Evolutionary conservation across 2,113 vertebrate genomes (phyloP).

Genomic region (Equus quagga): DNA sequence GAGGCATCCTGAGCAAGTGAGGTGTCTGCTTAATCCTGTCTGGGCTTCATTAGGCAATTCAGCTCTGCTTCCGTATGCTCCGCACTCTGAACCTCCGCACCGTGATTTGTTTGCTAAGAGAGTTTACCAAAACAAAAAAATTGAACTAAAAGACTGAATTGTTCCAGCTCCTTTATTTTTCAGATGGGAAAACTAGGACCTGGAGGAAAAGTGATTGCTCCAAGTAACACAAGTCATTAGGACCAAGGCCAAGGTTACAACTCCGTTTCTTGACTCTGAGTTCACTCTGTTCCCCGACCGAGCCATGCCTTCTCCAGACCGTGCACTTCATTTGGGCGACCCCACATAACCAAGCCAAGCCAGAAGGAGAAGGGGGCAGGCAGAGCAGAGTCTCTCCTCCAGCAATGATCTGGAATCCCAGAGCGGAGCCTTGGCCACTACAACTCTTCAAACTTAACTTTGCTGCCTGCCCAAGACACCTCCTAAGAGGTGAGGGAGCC

Average conservation of each 20-base stretch:
- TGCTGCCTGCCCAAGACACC: background rate
- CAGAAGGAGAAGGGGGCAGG: background rate
- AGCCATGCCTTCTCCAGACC: background rate
- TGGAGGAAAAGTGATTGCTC: background rate
- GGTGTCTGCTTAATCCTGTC: background rate
- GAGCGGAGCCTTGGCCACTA: background rate
- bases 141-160: background rate
- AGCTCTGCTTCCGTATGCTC: background rate
- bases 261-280: background rate
- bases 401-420: background rate
- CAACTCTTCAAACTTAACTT: background rate
- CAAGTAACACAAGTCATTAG: background rate
- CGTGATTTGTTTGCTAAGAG: background rate
- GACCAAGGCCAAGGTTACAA: background rate
- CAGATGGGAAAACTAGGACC: background rate
- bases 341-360: background rate
- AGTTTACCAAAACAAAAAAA: background rate
- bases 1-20: background rate
- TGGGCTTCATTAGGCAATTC: background rate
- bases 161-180: slow-evolving; percentile 32
- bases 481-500: background rate
- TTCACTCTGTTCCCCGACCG: background rate
- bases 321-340: background rate
- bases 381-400: background rate
- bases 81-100: background rate